phyloP scores from a whole-genome alignment of 2,113 vertebrate genomes.

The Megaceryle maxima region DNA sequence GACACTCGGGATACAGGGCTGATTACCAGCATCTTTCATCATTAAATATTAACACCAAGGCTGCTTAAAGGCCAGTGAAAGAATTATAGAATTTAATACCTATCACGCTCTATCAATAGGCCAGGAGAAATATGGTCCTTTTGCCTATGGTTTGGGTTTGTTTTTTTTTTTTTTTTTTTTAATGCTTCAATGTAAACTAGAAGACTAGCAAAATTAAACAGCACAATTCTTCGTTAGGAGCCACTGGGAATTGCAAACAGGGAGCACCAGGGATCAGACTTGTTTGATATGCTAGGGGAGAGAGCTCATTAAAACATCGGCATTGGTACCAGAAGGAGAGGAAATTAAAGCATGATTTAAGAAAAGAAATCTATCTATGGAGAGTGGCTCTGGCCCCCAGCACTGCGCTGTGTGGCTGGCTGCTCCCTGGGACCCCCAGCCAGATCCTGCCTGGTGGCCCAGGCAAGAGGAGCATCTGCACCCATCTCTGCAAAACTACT shows the following conservation, averaged over 20 bases:
- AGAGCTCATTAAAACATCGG: conserved; percentile 56
- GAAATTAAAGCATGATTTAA: conserved; percentile 66
- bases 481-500: neutral
- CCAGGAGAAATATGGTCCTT: conserved; percentile 59
- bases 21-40: conserved; percentile 79
- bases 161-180: conserved; percentile 32
- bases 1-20: conserved; percentile 71
- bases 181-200: conserved; percentile 59
- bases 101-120: conserved; percentile 68
- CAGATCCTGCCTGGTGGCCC: neutral
- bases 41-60: conserved; percentile 77
- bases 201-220: conserved; percentile 67
- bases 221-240: conserved; percentile 47
- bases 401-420: neutral
- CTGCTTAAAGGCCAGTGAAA: conserved; percentile 75
- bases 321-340: conserved; percentile 51
- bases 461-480: neutral
- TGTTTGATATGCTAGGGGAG: conserved; percentile 61
- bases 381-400: neutral
- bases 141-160: neutral
- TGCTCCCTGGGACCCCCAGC: neutral
- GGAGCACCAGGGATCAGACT: conserved; percentile 53
- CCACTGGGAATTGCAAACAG: conserved; percentile 65
- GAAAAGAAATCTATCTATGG: neutral
- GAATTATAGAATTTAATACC: conserved; percentile 79